These are phyloP conservation scores for Probosciger aterrimus DNA, from an alignment of 2,113 vertebrate genomes.

Conservation along the genomic window DNA sequence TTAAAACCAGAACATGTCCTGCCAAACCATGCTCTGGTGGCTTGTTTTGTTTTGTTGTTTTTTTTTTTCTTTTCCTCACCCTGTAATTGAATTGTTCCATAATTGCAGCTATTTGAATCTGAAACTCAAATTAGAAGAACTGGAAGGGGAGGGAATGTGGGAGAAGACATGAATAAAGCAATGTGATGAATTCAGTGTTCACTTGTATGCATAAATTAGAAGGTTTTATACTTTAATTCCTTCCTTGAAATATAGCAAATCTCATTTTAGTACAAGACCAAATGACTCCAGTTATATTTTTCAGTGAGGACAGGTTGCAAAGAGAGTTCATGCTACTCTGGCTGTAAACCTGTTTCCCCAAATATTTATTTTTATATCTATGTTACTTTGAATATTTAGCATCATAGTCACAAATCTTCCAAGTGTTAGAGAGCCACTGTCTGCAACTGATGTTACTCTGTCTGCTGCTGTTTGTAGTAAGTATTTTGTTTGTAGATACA, in stretches of 20 bases:
- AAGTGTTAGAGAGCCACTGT: neutral
- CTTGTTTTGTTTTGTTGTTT: neutral
- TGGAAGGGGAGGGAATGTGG: neutral
- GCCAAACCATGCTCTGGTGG: fast-evolving
- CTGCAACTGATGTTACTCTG: fast-evolving
- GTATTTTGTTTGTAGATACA: neutral
- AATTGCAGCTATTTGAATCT: neutral
- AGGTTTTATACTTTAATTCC: neutral
- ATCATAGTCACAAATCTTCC: neutral
- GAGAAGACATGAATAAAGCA: neutral
- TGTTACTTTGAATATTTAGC: neutral
- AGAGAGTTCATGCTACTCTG: neutral
- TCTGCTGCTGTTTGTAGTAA: neutral
- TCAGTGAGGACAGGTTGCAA: neutral
- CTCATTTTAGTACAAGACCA: neutral
- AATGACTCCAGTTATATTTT: neutral
- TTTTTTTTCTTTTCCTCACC: neutral
- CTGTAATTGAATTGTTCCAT: neutral
- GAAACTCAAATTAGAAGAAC: neutral
- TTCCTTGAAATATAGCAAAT: neutral
- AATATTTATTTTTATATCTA: neutral
- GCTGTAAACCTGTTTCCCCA: neutral
- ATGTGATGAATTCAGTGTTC: neutral
- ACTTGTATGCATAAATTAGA: neutral
- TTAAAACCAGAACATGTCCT: neutral